Percentiles rank a stretch among this genome's conserved stretches.
Conservation (phyloP, 1,140 invertebrate genomes). For the Phthorimaea operculella region DNA sequence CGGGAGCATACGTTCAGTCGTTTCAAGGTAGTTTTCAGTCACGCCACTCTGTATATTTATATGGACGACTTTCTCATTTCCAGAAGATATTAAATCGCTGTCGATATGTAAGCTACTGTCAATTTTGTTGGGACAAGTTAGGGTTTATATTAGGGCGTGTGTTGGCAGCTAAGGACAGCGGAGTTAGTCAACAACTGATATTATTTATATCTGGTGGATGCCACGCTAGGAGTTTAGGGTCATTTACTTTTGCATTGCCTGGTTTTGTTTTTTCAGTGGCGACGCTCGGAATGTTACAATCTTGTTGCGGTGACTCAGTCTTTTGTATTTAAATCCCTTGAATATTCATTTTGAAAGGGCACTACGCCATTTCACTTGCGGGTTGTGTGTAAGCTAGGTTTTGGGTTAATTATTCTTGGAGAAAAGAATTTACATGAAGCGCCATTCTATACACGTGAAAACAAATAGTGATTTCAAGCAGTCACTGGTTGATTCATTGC, state of each 20-base stretch:
- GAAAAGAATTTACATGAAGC: no score
- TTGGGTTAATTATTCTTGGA: not conserved
- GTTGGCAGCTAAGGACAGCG: constrained; percentile 12
- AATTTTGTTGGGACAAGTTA: constrained; percentile 19
- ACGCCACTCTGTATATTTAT: constrained; percentile 46
- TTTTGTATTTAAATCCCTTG: constrained; percentile 5
- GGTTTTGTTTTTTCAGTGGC: constrained; percentile 37
- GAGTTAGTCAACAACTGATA: constrained; percentile 46
- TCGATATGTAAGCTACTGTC: constrained; percentile 13
- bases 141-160: constrained; percentile 17
- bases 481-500: no score
- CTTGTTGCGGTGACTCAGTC: constrained; percentile 4
- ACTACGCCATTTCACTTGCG: not conserved
- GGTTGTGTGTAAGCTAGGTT: not conserved
- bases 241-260: constrained; percentile 41
- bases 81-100: constrained; percentile 26
- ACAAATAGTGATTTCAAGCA: no score
- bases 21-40: constrained; percentile 43
- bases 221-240: constrained; percentile 50
- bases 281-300: constrained; percentile 21
- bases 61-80: constrained; percentile 23
- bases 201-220: constrained; percentile 56
- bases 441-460: no score
- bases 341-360: constrained; percentile 2
- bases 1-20: constrained; percentile 33